These are phyloP conservation scores for Drymodes brunneopygia DNA, from an alignment of 2,113 vertebrate genomes.

Conservation along the genomic window DNA sequence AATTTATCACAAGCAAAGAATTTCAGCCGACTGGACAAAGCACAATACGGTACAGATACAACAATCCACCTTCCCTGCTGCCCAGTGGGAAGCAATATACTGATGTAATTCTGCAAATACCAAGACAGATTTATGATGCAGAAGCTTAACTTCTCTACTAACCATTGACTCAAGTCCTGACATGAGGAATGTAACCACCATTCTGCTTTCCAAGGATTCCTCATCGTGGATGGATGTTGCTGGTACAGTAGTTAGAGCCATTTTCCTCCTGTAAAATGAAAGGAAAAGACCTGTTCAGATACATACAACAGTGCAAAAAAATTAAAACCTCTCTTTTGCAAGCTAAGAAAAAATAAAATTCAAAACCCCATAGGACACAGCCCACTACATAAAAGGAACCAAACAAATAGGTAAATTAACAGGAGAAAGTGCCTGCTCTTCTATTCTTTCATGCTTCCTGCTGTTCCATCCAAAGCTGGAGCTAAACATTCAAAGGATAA, in stretches of 20 bases:
- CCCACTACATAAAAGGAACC: neutral
- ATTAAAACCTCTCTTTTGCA: accelerated
- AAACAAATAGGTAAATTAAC: neutral
- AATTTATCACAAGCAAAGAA: neutral
- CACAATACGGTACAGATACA: accelerated
- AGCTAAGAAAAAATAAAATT: neutral
- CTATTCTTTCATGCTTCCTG: neutral
- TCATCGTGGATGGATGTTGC: slow-evolving; percentile 29
- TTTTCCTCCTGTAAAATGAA: slow-evolving; percentile 44
- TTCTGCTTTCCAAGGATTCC: slow-evolving; percentile 69
- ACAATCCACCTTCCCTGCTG: neutral
- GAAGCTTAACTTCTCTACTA: slow-evolving; percentile 3
- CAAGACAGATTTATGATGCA: neutral
- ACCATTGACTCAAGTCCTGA: slow-evolving; percentile 82
- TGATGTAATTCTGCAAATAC: neutral
- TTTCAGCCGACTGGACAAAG: neutral
- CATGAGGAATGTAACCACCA: slow-evolving; percentile 77
- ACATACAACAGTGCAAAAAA: neutral
- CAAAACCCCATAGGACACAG: neutral
- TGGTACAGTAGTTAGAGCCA: slow-evolving; percentile 63
- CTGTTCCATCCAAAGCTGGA: neutral
- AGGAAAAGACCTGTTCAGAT: neutral
- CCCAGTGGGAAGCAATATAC: neutral
- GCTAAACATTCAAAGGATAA: neutral
- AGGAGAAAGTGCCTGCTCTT: neutral